phyloP scores from a whole-genome alignment of 2,888 invertebrate species.

The Tachina fera region DNA sequence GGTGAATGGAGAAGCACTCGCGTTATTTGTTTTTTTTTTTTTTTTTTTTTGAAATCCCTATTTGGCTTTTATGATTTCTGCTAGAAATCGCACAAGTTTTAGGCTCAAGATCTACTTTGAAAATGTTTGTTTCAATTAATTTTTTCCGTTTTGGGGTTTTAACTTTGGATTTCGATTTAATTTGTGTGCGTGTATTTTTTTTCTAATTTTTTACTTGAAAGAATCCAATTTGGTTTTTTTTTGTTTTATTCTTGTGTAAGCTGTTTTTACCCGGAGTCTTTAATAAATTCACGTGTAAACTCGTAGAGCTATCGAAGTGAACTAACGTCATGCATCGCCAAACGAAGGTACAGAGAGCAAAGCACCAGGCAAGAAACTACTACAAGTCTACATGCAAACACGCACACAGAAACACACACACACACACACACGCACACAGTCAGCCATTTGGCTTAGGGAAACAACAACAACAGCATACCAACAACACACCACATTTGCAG shows the following conservation, averaged over 20 bases:
- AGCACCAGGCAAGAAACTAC: constrained; percentile 72
- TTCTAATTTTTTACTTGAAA: constrained; percentile 44
- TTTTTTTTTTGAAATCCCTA: constrained; percentile 20
- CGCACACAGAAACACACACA: background rate
- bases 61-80: constrained; percentile 20
- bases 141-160: constrained; percentile 29
- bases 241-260: constrained; percentile 40
- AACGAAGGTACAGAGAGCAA: constrained; percentile 80
- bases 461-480: constrained; percentile 10
- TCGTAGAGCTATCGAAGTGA: constrained; percentile 84
- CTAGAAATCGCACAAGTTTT: constrained; percentile 40
- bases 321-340: constrained; percentile 83
- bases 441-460: constrained; percentile 20
- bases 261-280: constrained; percentile 72
- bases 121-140: constrained; percentile 51
- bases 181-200: constrained; percentile 29
- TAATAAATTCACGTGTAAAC: constrained; percentile 83
- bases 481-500: constrained; percentile 22
- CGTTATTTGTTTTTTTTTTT: constrained; percentile 22
- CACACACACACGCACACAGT: constrained; percentile 20
- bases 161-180: constrained; percentile 28
- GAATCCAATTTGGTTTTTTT: constrained; percentile 52
- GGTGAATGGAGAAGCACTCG: constrained; percentile 25
- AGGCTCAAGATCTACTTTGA: constrained; percentile 34
- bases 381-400: constrained; percentile 41